A percentile compares a stretch with the other conserved stretches of the same genome.
Evolutionary conservation across 2,797 vertebrate species (phyloP).

Genomic region (Acestrorhynchus altus): DNA sequence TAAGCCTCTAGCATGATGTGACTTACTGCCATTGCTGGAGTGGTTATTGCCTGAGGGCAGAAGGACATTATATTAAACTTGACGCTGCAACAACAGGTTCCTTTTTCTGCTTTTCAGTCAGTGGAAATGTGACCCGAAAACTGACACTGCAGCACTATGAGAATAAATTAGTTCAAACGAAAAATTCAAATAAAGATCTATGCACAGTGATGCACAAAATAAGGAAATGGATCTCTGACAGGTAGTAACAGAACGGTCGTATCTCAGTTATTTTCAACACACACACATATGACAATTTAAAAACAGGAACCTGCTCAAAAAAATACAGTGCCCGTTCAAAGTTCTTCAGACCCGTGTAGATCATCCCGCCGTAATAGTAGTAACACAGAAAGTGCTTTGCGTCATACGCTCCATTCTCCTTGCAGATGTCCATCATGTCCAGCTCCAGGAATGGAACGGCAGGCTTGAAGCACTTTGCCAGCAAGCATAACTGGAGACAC

Average conservation of each 20-base stretch:
- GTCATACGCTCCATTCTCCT: conserved; percentile 98
- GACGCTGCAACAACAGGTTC: no score
- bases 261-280: no score
- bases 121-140: neutral
- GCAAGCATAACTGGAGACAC: conserved; percentile 89
- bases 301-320: conserved; percentile 91
- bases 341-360: conserved; percentile 99
- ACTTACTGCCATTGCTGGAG: conserved; percentile 99
- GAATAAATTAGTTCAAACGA: no score
- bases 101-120: neutral
- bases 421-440: conserved; percentile 99
- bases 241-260: no score
- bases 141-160: no score
- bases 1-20: conserved; percentile 99
- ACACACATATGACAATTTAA: no score
- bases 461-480: conserved; percentile 99
- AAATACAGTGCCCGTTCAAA: conserved; percentile 99
- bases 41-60: conserved; percentile 92
- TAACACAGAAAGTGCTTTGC: conserved; percentile 99
- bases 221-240: no score
- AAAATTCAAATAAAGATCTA: no score
- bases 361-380: conserved; percentile 99
- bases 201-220: no score
- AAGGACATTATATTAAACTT: no score
- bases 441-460: conserved; percentile 95